Evolutionary conservation across 2,888 invertebrate species (phyloP), one percentile per base, ranked within the genome.

Genomic region (Steromphala cineraria): DNA sequence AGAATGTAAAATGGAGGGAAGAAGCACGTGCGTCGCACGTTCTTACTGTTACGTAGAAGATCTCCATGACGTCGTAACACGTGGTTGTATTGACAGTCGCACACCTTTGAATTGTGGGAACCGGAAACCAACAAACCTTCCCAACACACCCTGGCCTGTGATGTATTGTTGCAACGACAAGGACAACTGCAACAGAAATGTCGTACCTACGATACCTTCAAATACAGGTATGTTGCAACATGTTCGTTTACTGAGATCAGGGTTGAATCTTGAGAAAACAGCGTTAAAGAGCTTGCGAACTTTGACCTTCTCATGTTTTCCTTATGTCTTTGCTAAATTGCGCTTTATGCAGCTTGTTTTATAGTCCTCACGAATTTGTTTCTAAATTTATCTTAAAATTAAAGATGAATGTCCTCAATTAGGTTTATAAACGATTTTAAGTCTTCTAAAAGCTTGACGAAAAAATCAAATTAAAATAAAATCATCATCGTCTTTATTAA

Each of bases 71-170:
- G 87, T 78, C n/a, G 83, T 93, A 31, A 89, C 92, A 19, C 85
- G 92, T 28, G 94, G 94, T 3, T 94, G 94, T 82, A 92, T 94
- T 75, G 91, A 92, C 80, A 85, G 89, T 53, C 89, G 89, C 40
- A 92, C 93, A 5, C 93, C 94, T 0, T 83, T 94, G 56, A 87
- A 94, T 5, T 94, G 94, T 84, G 94, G 94, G 85, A 94, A 94
- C 88, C 87, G 93, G 67, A 88, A 90, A 5, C 94, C 93, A 0
- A 83, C 88, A 8, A 89, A 89, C 40, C 81, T 88, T 4, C 83
- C 87, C 15, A 85, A 88, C 21, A 87, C 88, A 21, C 86, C 87
- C 13, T 94, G 94, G 93, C 94, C 94, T 0, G 88, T 92, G 1
- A 87, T 94, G 53, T 87, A 88, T 74, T 94, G 94, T 87, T 94